Conservation (phyloP, 2,888 invertebrate species). For the Plemyria rubiginata region DNA sequence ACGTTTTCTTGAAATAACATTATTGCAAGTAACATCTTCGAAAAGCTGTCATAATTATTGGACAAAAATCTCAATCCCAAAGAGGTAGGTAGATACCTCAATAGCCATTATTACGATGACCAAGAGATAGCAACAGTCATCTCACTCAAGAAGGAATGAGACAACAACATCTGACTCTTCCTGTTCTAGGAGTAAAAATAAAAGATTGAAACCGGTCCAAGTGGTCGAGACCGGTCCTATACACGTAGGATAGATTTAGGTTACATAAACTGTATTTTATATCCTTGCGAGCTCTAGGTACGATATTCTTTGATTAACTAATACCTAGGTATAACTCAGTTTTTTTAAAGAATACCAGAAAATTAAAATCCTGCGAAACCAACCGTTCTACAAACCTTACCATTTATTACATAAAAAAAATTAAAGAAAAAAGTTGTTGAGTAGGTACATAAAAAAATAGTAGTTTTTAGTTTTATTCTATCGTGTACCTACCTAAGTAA, state of each 20-base stretch:
- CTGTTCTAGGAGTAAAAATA: conserved; percentile 37
- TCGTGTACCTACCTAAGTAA: too few relatives aligned
- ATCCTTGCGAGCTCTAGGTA: conserved; percentile 11
- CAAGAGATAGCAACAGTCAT: conserved; percentile 13
- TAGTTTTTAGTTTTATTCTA: too few relatives aligned
- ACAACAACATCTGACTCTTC: conserved; percentile 24
- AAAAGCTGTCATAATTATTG: conserved; percentile 2
- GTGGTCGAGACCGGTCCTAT: conserved; percentile 22
- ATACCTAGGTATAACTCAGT: too few relatives aligned
- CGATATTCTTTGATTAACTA: background rate
- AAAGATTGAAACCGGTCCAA: conserved; percentile 22
- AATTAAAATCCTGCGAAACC: too few relatives aligned
- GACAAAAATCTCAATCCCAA: conserved; percentile 12
- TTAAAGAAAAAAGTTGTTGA: too few relatives aligned
- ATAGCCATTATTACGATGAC: conserved; percentile 15
- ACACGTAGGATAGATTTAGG: conserved; percentile 16
- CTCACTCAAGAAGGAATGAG: conserved; percentile 4
- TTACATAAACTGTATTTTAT: conserved; percentile 21
- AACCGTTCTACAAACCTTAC: too few relatives aligned
- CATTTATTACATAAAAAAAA: too few relatives aligned
- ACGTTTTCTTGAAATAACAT: background rate
- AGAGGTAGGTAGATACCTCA: conserved; percentile 10
- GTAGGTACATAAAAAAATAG: too few relatives aligned
- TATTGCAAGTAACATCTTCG: background rate
- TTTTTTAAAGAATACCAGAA: too few relatives aligned